Evolutionary conservation across 2,797 vertebrate species (phyloP).

Genomic region (Anas flavirostris): DNA sequence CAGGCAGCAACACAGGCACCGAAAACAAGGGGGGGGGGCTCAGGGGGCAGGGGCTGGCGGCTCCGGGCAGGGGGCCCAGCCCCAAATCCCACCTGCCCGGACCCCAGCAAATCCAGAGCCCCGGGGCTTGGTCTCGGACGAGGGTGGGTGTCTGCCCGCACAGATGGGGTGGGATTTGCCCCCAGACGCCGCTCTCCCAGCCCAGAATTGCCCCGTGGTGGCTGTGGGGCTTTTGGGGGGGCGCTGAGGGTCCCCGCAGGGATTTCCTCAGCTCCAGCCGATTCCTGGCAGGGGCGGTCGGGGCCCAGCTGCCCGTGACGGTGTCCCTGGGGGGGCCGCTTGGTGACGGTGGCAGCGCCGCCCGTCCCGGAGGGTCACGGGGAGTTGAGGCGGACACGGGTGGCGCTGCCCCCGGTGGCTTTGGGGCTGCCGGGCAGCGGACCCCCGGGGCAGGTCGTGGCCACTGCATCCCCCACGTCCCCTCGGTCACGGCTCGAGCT

Average conservation of each 20-base stretch:
- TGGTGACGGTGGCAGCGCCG: not conserved
- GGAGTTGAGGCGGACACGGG: slow-evolving; percentile 29
- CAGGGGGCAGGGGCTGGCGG: not conserved
- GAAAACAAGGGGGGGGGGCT: not conserved
- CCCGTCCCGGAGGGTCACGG: not conserved
- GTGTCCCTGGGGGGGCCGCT: not conserved
- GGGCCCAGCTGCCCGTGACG: not conserved
- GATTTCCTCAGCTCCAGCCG: no score
- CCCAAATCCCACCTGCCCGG: not conserved
- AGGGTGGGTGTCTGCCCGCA: accelerated
- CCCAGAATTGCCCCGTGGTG: accelerated
- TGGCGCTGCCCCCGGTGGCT: not conserved
- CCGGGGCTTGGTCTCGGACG: accelerated
- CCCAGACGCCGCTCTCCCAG: accelerated
- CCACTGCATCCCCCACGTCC: not conserved
- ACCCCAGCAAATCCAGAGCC: accelerated
- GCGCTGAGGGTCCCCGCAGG: accelerated
- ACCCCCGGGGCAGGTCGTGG: not conserved
- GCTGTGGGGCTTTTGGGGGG: not conserved
- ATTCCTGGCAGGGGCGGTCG: not conserved
- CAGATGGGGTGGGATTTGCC: accelerated
- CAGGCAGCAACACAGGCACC: not conserved
- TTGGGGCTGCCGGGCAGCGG: not conserved
- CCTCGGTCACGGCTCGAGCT: not conserved
- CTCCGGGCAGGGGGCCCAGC: accelerated